Evolutionary conservation across 2,113 vertebrate species (phyloP), one percentile per base, ranked within the genome.

Genomic region (Monopterus albus): DNA sequence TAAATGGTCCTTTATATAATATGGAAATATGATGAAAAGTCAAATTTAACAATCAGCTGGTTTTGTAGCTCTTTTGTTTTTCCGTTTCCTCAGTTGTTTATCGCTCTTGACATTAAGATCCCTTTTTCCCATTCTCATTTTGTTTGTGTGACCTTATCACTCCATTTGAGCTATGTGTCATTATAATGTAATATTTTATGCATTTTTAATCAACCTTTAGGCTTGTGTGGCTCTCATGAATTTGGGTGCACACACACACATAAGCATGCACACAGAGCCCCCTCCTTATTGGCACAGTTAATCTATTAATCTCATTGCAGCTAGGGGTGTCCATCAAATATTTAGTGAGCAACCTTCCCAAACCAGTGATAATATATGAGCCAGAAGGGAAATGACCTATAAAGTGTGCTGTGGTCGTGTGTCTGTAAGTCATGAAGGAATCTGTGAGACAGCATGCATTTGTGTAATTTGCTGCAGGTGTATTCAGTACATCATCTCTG

Each of bases 271-370:
- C 40, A 49, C 33, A 47, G 1, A 36, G 28, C 53, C 64, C 63
- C 43, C 60, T 20, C 47, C 64, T 67, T 81, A 79, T 79, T 70
- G 68, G 52, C 70, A 83, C 76, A 42, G 86, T 88, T 84, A 87
- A 89, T 91, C 82, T 66, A 72, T 88, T 84, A 85, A 90, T 92
- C 83, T 85, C 81, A 57, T 39, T 60, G 55, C 76, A 78, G 72
- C 59, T 64, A 14, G 52, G 57, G 57, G 79, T 86, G 73, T 79
- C 84, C 84, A 90, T 93, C 81, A 91, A 92, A 89, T 90, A 93
- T 91, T 89, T 86, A 92, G 68, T 35, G 59, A 78, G 83, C 85
- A 90, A 89, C 28, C 50, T 45, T 78, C 78, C 75, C 45, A 71
- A 61, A 82, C 56, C 72, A 68, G 56, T 63, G 80, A 79, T 86